Base-by-base conservation (phyloP, 2,113 vertebrate species). In the Anseranas semipalmata region DNA sequence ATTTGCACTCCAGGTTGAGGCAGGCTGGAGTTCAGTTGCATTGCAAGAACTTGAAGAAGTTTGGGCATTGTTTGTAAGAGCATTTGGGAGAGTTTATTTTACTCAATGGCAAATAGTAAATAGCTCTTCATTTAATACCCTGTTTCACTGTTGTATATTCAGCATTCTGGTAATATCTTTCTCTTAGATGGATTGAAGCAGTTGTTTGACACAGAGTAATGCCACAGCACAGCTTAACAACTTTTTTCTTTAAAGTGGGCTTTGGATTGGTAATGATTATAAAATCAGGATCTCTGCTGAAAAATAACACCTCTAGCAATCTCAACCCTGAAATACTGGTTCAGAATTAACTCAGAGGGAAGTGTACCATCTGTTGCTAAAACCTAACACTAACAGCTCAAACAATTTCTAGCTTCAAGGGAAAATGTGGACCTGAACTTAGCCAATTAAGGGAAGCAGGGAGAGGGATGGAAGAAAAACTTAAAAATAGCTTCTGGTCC, bases 351-450 rank as follows among this genome's bases (percentile, higher is more conserved):
- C 90, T 93, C 74, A 15, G 84, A 92, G 66, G 96, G 71, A 96
- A 95, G 58, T 39, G 53, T 80, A 91, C 96, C 92, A 95, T 96
- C 89, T 97, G 95, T 92, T 95, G 86, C 86, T 93, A 76, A 95
- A 97, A 75, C 48, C 80, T 89, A 89, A 79, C 72, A 60, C 73
- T 72, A 88, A 95, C 53, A 91, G 53, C 89, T 95, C 62, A 70
- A 52, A 55, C 63, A 91, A 9, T 93, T 96, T 92, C 85, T 90
- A 50, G 84, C 84, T 95, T 89, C 66, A 79, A 89, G 84, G 78
- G 67, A 95, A 62, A 92, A 93, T 0, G 5, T 85, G 84, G 92
- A 80, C 87, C 33, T 63, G 89, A 94, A 91, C 87, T 32, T 58
- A 89, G 74, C 78, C 88, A 96, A 89, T 95, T 95, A 96, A 88